Evolutionary conservation across 2,888 invertebrate genomes (phyloP).

Genomic region (Apoda limacodes): DNA sequence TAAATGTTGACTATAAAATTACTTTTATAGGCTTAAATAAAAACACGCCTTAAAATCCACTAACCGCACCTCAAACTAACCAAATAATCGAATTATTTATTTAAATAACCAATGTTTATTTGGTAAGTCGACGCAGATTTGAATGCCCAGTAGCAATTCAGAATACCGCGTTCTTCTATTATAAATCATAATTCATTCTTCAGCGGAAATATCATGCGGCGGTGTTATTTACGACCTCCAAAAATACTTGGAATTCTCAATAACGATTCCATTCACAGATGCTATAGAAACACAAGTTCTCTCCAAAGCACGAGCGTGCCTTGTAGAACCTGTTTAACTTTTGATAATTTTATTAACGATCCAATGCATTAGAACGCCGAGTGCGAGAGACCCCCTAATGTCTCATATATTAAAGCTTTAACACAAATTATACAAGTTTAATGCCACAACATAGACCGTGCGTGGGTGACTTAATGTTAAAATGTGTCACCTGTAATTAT

Average conservation of each 20-base stretch:
- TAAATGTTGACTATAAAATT: no score
- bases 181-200: constrained; percentile 50
- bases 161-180: constrained; percentile 45
- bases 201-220: constrained; percentile 66
- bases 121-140: constrained; percentile 35
- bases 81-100: constrained; percentile 30
- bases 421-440: constrained; percentile 69
- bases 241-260: constrained; percentile 66
- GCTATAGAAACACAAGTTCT: constrained; percentile 42
- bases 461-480: constrained; percentile 66
- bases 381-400: constrained; percentile 53
- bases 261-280: constrained; percentile 68
- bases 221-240: constrained; percentile 65
- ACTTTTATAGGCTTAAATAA: no score
- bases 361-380: constrained; percentile 54
- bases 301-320: constrained; percentile 52
- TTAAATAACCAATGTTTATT: constrained; percentile 30
- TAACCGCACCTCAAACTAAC: constrained; percentile 20
- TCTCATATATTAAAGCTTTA: constrained; percentile 68
- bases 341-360: constrained; percentile 70
- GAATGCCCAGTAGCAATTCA: constrained; percentile 54
- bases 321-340: constrained; percentile 67
- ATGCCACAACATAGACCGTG: constrained; percentile 59
- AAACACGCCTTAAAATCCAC: no score
- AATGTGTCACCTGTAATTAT: constrained; percentile 69